Evolutionary conservation across 2,888 invertebrate species (phyloP).

Genomic region (Esperia sulphurella): DNA sequence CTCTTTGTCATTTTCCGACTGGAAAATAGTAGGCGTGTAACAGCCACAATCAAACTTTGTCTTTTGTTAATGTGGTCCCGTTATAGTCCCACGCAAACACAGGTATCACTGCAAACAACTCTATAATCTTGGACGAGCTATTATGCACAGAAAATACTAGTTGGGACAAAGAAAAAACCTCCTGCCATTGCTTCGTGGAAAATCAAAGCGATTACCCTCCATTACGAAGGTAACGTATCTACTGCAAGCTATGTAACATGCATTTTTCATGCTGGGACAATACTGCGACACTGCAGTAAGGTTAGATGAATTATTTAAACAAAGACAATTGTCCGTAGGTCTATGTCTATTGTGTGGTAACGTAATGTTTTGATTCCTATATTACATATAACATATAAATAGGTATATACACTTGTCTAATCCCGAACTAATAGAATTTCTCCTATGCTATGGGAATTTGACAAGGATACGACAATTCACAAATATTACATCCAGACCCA

Average conservation of each 20-base stretch:
- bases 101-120: slow-evolving; percentile 48
- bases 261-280: slow-evolving; percentile 39
- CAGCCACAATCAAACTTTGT: slow-evolving; percentile 37
- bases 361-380: too few species aligned
- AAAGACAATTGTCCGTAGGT: background rate
- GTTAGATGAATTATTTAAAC: background rate
- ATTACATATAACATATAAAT: too few species aligned
- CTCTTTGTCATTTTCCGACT: slow-evolving; percentile 51
- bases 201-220: slow-evolving; percentile 55
- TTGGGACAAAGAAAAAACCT: slow-evolving; percentile 63
- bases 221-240: slow-evolving; percentile 38
- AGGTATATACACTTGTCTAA: too few species aligned
- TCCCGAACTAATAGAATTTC: too few species aligned
- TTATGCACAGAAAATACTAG: slow-evolving; percentile 65
- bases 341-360: too few species aligned
- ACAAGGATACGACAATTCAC: too few species aligned
- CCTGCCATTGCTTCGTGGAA: slow-evolving; percentile 52
- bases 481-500: too few species aligned
- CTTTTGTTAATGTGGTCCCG: slow-evolving; percentile 63
- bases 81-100: slow-evolving; percentile 58
- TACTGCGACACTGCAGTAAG: slow-evolving; percentile 16
- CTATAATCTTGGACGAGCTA: slow-evolving; percentile 59
- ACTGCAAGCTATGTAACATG: slow-evolving; percentile 30
- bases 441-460: too few species aligned
- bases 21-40: slow-evolving; percentile 42